Conservation (phyloP, 92 coral and sea anemone species). For the Actinernus sp. region DNA sequence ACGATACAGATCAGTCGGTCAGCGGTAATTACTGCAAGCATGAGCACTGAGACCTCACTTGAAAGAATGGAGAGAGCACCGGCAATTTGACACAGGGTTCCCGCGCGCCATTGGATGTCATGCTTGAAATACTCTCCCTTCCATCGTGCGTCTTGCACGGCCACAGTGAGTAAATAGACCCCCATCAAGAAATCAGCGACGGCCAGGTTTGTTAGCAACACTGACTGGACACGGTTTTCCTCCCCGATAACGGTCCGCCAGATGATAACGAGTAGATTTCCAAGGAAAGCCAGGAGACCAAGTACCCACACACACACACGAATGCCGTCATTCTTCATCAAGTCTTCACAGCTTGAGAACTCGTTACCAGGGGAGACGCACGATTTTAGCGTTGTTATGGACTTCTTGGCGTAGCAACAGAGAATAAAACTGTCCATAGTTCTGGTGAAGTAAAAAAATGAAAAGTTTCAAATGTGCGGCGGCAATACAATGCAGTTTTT, state of each 20-base stretch:
- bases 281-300: conserved; percentile 60
- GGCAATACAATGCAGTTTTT: no score
- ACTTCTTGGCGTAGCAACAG: no score
- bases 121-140: conserved; percentile 21
- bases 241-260: conserved; percentile 45
- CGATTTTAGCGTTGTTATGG: conserved; percentile 3
- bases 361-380: conserved; percentile 33
- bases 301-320: conserved; percentile 64
- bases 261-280: conserved; percentile 48
- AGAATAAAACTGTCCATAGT: conserved; percentile 68
- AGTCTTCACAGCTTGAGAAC: conserved; percentile 64
- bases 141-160: conserved; percentile 5
- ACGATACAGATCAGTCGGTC: conserved; percentile 5
- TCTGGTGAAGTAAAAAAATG: conserved; percentile 25
- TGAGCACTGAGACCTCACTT: conserved; percentile 6
- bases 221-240: conserved; percentile 43
- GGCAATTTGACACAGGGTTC: not conserved
- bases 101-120: conserved; percentile 28
- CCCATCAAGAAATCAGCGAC: no score
- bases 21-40: conserved; percentile 4
- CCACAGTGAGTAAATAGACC: conserved; percentile 13
- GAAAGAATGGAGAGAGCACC: conserved; percentile 2
- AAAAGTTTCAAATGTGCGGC: no score
- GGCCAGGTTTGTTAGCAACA: conserved; percentile 15
- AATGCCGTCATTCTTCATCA: conserved; percentile 47